These are phyloP conservation scores for Myotis davidii DNA, from an alignment of 2,113 vertebrate species.

Conservation along the genomic window DNA sequence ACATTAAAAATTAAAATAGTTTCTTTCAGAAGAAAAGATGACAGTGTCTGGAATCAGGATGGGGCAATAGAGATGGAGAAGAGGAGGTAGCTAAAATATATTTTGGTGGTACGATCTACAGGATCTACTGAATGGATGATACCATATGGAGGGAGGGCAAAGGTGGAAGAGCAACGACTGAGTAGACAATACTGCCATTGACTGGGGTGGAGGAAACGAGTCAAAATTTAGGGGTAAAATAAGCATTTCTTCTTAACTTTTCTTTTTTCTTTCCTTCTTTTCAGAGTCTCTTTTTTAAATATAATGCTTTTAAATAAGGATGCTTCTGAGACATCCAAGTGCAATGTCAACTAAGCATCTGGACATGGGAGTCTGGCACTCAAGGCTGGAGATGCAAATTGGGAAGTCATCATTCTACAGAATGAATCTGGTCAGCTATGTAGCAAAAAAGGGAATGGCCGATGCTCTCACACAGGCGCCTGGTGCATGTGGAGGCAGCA, in stretches of 20 bases:
- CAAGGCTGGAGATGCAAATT: background rate
- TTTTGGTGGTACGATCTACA: background rate
- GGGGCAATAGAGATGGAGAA: too few relatives aligned
- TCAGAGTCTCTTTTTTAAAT: background rate
- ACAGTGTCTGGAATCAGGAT: background rate
- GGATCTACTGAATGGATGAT: background rate
- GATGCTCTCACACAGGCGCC: too few relatives aligned
- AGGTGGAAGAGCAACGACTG: too few relatives aligned
- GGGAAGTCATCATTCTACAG: background rate
- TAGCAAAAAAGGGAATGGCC: background rate
- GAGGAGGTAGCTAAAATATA: background rate
- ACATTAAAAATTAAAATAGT: background rate
- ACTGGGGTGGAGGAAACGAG: background rate
- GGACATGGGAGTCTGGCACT: background rate
- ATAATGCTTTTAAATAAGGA: background rate
- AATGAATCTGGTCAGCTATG: background rate
- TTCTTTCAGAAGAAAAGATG: background rate
- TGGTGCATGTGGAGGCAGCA: too few relatives aligned
- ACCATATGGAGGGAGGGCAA: too few relatives aligned
- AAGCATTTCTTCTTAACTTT: slow-evolving; percentile 4
- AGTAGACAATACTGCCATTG: background rate
- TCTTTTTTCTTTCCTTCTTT: background rate
- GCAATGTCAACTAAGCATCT: background rate
- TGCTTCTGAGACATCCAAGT: background rate
- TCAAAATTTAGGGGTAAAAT: background rate